These are phyloP conservation scores for Coryphaenoides rupestris DNA, from an alignment of 2,113 vertebrate genomes.

Conservation along the genomic window DNA sequence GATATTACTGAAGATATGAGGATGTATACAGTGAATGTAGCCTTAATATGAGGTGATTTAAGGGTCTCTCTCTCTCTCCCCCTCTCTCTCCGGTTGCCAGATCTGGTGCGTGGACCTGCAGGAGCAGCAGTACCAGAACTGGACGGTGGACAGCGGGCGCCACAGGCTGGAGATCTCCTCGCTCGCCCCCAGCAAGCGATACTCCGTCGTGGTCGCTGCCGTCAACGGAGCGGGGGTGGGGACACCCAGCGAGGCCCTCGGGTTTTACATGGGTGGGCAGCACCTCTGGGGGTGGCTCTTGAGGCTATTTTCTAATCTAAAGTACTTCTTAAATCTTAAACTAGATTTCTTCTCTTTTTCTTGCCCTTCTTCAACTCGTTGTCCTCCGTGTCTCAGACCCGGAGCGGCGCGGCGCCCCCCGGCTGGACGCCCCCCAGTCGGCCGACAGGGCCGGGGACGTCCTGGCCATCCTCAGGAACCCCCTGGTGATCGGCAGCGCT, in stretches of 20 bases:
- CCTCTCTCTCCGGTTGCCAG: constrained; percentile 50
- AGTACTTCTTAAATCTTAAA: too few relatives aligned
- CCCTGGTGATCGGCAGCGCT: constrained; percentile 78
- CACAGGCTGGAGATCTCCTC: constrained; percentile 71
- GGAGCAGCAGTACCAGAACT: constrained; percentile 75
- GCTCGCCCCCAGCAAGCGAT: constrained; percentile 60
- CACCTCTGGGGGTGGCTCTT: too few relatives aligned
- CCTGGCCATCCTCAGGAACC: constrained; percentile 71
- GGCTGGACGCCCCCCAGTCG: too few relatives aligned
- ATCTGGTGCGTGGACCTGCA: constrained; percentile 83
- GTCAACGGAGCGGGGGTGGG: constrained; percentile 86
- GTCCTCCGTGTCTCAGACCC: constrained; percentile 51
- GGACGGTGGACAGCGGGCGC: constrained; percentile 77
- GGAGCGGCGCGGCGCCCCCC: constrained; percentile 9
- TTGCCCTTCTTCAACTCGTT: too few relatives aligned
- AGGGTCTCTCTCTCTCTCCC: background rate
- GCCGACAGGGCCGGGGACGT: constrained; percentile 46
- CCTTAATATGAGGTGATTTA: too few relatives aligned
- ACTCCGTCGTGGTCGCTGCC: constrained; percentile 84
- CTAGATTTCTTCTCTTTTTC: too few relatives aligned
- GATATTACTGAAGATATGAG: too few relatives aligned
- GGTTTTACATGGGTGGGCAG: constrained; percentile 76
- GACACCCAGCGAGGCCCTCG: constrained; percentile 75
- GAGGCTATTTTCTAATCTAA: too few relatives aligned
- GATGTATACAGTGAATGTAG: too few relatives aligned